Evolutionary conservation across 2,113 vertebrate species (phyloP), one percentile per base, ranked within the genome.

Genomic region (Pteruthius melanotis): DNA sequence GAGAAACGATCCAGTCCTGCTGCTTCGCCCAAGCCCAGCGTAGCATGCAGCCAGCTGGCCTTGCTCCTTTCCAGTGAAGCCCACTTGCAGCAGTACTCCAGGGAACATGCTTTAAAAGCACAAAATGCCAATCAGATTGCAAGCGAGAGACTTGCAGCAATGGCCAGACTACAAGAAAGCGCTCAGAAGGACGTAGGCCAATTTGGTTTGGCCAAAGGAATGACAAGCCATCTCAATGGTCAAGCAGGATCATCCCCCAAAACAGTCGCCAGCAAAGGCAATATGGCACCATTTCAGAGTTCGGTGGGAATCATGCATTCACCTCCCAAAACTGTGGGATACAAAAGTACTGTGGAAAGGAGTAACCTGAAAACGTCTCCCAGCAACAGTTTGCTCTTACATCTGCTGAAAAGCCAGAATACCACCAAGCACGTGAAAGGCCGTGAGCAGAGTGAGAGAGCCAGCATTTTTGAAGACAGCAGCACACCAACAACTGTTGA

Each of bases 51-150:
- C 97, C 99, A 99, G 57, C 96, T 99, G 68, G 99, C 99, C 23
- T 96, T 99, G 57, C 98, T 99, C 54, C 98, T 99, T 56, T 99
- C 99, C n/a, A 99, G 99, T 20, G 99, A 99, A 96, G 99, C 99
- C 78, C 99, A 99, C 97, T 97, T 99, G 91, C 99, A 99, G 97
- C 99, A 99, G 97, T 99, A 99, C 96, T 99, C 99, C 72, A 98
- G 99, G 95, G 99, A 99, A 97, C 99, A 99, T 31, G 98, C 99
- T 72, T 97, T 99, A 89, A 99, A 99, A 98, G 98, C 99, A 94
- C 99, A 99, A 97, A 98, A 98, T 68, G 99, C 99, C 19, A 99
- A 98, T 93, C 98, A 99, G 49, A 98, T 98, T 40, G 99, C 99
- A 54, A 99, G 99, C 2, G 99, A 99, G 96, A 98, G 99, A 74